Conservation (phyloP, 2,797 vertebrate species). For the Sylvilagus floridanus region DNA sequence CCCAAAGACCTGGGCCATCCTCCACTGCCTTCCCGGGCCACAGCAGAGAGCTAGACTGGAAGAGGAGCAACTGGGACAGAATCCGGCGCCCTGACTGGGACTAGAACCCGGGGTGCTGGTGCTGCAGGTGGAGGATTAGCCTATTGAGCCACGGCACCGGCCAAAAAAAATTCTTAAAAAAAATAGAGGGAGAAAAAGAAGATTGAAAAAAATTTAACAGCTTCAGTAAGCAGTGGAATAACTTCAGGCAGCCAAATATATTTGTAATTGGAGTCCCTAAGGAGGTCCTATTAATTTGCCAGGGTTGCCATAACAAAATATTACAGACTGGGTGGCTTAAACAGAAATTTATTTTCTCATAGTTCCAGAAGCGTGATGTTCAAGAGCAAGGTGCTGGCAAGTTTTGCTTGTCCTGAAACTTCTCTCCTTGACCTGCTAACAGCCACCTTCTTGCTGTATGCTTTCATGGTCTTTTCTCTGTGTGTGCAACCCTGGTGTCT, state of each 20-base stretch:
- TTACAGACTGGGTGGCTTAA: neutral
- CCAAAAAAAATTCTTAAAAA: too few relatives aligned
- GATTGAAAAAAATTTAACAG: neutral
- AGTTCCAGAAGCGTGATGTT: neutral
- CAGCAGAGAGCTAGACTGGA: too few relatives aligned
- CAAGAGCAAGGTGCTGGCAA: neutral
- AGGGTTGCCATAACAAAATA: slow-evolving; percentile 12
- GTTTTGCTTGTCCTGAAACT: neutral
- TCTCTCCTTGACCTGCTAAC: neutral
- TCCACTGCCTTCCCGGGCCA: too few relatives aligned
- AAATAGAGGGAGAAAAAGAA: neutral
- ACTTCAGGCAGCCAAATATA: neutral
- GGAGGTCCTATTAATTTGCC: neutral
- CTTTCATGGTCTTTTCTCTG: neutral
- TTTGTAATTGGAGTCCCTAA: too few relatives aligned
- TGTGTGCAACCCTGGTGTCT: neutral
- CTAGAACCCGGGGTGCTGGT: too few relatives aligned
- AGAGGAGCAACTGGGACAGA: too few relatives aligned
- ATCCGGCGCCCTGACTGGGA: too few relatives aligned
- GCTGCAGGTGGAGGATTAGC: too few relatives aligned
- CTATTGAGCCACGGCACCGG: too few relatives aligned
- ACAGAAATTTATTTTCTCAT: slow-evolving; percentile 38
- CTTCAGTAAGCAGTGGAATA: neutral
- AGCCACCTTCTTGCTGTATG: neutral
- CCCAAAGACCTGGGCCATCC: too few relatives aligned